phyloP scores from a whole-genome alignment of 1,140 invertebrate species.

The Chelonus insularis region DNA sequence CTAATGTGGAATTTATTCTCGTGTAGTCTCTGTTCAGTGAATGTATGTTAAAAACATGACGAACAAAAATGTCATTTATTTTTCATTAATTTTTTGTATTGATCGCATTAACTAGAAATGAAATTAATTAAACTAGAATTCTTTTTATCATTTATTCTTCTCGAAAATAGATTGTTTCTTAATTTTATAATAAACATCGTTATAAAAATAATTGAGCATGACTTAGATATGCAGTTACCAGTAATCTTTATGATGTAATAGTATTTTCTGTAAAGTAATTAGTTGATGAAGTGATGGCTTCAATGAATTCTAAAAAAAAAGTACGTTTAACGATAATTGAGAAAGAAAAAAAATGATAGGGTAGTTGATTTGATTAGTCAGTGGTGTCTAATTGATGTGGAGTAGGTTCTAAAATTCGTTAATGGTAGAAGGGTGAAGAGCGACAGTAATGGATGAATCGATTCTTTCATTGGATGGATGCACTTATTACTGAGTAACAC shows the following conservation, averaged over 20 bases:
- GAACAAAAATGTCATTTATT: too few species aligned
- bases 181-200: too few species aligned
- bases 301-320: too few species aligned
- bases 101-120: too few species aligned
- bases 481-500: conserved; percentile 5
- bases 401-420: conserved; percentile 23
- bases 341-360: too few species aligned
- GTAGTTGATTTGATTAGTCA: conserved; percentile 34
- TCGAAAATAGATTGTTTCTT: too few species aligned
- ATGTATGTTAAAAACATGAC: too few species aligned
- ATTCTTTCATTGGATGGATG: conserved; percentile 34
- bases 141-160: too few species aligned
- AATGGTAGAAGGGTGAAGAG: conserved; percentile 14
- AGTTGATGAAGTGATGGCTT: not conserved
- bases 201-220: too few species aligned
- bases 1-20: conserved; percentile 21
- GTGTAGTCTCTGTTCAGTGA: conserved; percentile 7
- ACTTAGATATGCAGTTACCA: conserved; percentile 12
- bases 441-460: conserved; percentile 29
- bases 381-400: conserved; percentile 33
- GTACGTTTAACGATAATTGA: too few species aligned
- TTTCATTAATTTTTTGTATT: too few species aligned
- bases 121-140: too few species aligned
- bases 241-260: conserved; percentile 14
- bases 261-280: not conserved